Conservation (phyloP, 2,888 invertebrate genomes). For the Clepsis dumicolana region DNA sequence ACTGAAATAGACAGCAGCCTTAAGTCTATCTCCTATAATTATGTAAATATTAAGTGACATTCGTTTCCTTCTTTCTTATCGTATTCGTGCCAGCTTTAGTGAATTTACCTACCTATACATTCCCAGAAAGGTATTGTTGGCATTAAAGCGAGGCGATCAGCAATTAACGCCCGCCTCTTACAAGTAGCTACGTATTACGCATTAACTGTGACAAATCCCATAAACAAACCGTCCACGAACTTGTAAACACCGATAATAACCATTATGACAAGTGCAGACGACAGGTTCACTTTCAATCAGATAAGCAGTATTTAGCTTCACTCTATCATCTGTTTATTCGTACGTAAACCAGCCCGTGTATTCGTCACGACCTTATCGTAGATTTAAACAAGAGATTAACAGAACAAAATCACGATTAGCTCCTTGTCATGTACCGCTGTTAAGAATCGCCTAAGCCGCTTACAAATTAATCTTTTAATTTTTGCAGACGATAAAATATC, state of each 20-base stretch:
- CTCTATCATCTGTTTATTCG: conserved; percentile 22
- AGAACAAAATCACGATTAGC: conserved; percentile 38
- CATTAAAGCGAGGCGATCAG: too few relatives aligned
- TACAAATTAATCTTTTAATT: conserved; percentile 14
- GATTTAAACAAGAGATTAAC: conserved; percentile 34
- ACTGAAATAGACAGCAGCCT: too few relatives aligned
- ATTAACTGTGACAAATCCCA: neutral
- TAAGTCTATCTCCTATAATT: too few relatives aligned
- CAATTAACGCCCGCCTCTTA: too few relatives aligned
- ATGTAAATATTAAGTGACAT: too few relatives aligned
- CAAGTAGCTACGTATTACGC: neutral
- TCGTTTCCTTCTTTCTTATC: too few relatives aligned
- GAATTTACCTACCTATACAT: too few relatives aligned
- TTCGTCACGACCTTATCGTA: conserved; percentile 10
- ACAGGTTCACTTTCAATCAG: conserved; percentile 3
- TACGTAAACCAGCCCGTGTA: neutral
- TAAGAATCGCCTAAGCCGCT: conserved; percentile 20
- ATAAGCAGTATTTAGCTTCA: neutral
- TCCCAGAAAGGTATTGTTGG: too few relatives aligned
- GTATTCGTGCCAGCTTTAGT: too few relatives aligned
- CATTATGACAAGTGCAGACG: conserved; percentile 2
- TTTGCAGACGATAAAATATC: neutral
- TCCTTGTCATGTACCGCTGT: conserved; percentile 22
- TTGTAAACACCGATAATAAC: neutral
- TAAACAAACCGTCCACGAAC: neutral